Percentiles rank a stretch among this genome's conserved stretches.
Conservation (phyloP, 2,113 vertebrate genomes). For the Pterocles gutturalis region DNA sequence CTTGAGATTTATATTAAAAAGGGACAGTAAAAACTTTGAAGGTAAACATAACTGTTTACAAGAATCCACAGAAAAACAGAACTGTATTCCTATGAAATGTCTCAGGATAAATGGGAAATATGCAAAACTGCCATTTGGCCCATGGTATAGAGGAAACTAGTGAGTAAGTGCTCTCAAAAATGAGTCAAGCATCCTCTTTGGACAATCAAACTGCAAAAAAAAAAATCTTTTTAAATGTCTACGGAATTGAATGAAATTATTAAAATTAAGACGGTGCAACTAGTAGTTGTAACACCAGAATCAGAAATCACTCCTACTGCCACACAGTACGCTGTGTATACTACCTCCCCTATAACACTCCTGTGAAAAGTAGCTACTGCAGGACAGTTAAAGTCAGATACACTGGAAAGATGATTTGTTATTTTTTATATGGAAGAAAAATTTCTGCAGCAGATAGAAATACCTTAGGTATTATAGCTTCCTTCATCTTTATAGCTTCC, state of each 20-base stretch:
- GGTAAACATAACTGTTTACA: not conserved
- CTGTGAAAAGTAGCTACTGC: not conserved
- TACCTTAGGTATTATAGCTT: not conserved
- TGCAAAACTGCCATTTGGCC: fast-evolving
- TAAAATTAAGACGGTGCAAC: not conserved
- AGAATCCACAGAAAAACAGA: not conserved
- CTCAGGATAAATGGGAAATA: not conserved
- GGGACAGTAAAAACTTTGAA: not conserved
- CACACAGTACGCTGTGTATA: not conserved
- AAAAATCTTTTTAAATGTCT: not conserved
- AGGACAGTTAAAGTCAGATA: not conserved
- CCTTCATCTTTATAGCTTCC: slow-evolving; percentile 24
- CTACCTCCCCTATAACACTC: fast-evolving
- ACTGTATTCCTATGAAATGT: not conserved
- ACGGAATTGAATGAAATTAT: not conserved
- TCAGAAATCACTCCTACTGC: not conserved
- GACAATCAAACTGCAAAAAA: not conserved
- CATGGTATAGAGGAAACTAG: not conserved
- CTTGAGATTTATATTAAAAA: not conserved
- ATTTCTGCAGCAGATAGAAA: not conserved
- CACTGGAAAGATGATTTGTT: not conserved
- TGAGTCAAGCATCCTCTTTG: not conserved
- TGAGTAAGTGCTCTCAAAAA: not conserved
- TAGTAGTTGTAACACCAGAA: not conserved
- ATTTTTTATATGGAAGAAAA: not conserved